Percentiles rank a stretch among this genome's conserved stretches.
Evolutionary conservation across 2,888 invertebrate species (phyloP).

Genomic region (Diloba caeruleocephala): DNA sequence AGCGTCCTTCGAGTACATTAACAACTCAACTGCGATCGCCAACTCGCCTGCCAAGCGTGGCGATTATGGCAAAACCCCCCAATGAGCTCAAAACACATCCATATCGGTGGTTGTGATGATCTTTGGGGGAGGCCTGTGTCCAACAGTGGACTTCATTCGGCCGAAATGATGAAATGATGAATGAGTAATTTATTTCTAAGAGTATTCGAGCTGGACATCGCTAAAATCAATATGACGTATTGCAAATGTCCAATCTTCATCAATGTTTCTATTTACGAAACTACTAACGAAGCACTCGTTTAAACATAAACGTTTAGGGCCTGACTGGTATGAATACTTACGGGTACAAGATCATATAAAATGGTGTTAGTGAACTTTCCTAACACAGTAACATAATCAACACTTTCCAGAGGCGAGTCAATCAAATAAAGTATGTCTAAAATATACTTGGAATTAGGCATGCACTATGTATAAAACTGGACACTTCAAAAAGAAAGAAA

Average conservation of each 20-base stretch:
- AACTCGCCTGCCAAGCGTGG: too few species aligned
- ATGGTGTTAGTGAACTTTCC: slow-evolving; percentile 16
- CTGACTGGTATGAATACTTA: slow-evolving; percentile 23
- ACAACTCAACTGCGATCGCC: too few species aligned
- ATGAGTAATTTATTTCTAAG: too few species aligned
- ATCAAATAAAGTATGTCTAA: too few species aligned
- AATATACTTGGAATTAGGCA: slow-evolving; percentile 9
- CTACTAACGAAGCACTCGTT: slow-evolving; percentile 23
- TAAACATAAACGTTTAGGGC: slow-evolving; percentile 7
- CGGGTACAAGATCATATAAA: slow-evolving; percentile 16
- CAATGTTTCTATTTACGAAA: slow-evolving; percentile 22
- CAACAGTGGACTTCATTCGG: too few species aligned
- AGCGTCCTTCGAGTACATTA: too few species aligned
- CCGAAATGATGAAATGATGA: too few species aligned
- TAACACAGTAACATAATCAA: slow-evolving; percentile 10
- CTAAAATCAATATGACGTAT: slow-evolving; percentile 26
- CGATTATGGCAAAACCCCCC: too few species aligned
- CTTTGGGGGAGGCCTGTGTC: too few species aligned
- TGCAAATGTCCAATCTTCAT: slow-evolving; percentile 25
- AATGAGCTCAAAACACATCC: too few species aligned
- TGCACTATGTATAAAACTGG: slow-evolving; percentile 17
- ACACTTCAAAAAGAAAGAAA: slow-evolving; percentile 21
- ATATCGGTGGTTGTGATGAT: too few species aligned
- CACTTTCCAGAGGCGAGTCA: too few species aligned
- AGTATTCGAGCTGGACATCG: slow-evolving; percentile 39